phyloP scores from a whole-genome alignment of 2,797 vertebrate genomes.

The Gambusia yucatana region DNA sequence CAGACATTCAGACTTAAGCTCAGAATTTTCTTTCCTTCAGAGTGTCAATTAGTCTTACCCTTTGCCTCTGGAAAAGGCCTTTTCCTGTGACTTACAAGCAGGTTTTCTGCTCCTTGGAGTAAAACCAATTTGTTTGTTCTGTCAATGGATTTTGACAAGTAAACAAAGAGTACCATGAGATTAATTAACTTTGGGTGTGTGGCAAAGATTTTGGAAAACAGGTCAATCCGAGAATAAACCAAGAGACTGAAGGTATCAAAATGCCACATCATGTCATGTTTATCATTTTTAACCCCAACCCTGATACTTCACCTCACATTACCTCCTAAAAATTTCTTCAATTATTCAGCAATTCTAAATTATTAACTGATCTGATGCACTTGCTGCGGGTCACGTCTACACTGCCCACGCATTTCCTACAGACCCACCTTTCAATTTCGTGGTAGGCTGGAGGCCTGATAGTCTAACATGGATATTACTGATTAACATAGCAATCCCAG shows the following conservation, averaged over 20 bases:
- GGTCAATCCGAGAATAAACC: neutral
- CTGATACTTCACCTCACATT: neutral
- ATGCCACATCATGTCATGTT: constrained; percentile 11
- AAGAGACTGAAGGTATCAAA: constrained; percentile 8
- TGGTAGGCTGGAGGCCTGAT: constrained; percentile 9
- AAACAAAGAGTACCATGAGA: neutral
- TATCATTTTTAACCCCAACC: neutral
- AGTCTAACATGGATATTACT: constrained; percentile 36
- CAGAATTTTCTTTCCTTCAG: constrained; percentile 58
- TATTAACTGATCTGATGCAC: constrained; percentile 6
- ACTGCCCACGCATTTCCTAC: constrained; percentile 43
- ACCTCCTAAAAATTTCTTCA: neutral
- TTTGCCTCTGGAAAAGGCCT: constrained; percentile 14
- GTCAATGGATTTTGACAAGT: neutral
- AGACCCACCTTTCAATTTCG: neutral
- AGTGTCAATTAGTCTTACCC: constrained; percentile 38
- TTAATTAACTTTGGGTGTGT: constrained; percentile 4
- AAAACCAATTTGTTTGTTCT: neutral
- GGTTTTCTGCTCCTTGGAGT: neutral
- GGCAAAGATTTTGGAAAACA: neutral
- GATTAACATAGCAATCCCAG: constrained; percentile 43
- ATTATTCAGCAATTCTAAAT: constrained; percentile 26
- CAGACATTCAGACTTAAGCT: constrained; percentile 16
- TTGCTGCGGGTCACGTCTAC: neutral
- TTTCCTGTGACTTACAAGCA: constrained; percentile 10